phyloP scores from a whole-genome alignment of 2,113 vertebrate genomes.

The Periophthalmodon schlosseri region DNA sequence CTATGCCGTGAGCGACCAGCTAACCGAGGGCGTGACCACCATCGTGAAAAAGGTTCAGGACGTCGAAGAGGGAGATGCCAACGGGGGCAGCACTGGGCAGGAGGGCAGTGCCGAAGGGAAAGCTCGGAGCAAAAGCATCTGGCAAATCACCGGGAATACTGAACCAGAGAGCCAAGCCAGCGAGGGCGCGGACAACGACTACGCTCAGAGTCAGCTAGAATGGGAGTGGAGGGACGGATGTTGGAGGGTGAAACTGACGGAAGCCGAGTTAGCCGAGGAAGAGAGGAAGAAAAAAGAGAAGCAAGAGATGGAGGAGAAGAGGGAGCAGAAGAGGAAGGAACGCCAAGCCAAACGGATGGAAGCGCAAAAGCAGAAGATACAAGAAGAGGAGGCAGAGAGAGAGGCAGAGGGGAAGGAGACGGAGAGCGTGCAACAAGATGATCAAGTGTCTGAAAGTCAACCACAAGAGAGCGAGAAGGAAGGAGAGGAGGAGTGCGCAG shows the following conservation, averaged over 20 bases:
- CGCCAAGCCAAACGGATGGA: conserved; percentile 61
- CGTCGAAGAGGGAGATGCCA: conserved; percentile 65
- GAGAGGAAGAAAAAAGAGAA: conserved; percentile 62
- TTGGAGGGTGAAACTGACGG: conserved; percentile 70
- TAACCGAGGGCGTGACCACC: conserved; percentile 88
- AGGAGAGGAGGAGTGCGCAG: background rate
- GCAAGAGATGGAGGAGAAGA: conserved; percentile 50
- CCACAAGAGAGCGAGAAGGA: background rate
- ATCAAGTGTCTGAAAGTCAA: conserved; percentile 14
- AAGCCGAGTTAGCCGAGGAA: conserved; percentile 64
- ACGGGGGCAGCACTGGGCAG: conserved; percentile 7
- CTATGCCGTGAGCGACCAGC: conserved; percentile 85
- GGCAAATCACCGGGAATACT: conserved; percentile 43
- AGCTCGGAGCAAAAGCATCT: conserved; percentile 37
- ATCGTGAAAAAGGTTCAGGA: conserved; percentile 83
- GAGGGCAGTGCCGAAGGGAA: conserved; percentile 44
- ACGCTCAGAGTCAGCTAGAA: conserved; percentile 46
- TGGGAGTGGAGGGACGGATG: conserved; percentile 73
- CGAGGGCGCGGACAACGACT: conserved; percentile 24
- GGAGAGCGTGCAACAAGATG: conserved; percentile 10
- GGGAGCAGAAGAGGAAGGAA: conserved; percentile 61
- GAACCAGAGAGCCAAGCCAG: conserved; percentile 37
- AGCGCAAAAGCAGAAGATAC: conserved; percentile 11
- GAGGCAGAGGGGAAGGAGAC: conserved; percentile 41
- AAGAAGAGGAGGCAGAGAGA: conserved; percentile 28